Conservation (phyloP, 2,797 vertebrate species). For the Merluccius polli region DNA sequence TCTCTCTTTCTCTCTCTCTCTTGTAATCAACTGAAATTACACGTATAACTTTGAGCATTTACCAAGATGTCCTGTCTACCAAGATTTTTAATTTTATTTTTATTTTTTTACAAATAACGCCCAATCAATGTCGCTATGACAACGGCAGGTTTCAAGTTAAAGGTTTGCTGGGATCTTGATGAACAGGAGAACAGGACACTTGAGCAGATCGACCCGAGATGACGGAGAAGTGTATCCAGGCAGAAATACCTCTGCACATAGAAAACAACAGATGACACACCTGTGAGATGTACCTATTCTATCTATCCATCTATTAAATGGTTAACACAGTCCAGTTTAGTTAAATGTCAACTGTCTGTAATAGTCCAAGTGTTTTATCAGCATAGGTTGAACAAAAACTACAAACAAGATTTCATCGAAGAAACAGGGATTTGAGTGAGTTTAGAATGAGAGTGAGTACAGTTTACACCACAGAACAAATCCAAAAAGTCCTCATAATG, state of each 20-base stretch:
- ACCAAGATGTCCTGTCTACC: constrained; percentile 19
- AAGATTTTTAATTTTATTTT: constrained; percentile 38
- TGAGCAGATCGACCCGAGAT: constrained; percentile 38
- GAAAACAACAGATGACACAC: constrained; percentile 5
- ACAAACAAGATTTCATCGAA: no score
- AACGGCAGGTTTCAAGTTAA: constrained; percentile 65
- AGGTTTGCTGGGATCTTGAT: constrained; percentile 51
- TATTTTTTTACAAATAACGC: no score
- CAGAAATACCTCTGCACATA: constrained; percentile 35
- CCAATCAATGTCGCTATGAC: constrained; percentile 66
- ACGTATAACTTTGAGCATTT: constrained; percentile 25
- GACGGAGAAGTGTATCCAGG: constrained; percentile 34
- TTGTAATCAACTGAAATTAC: neutral
- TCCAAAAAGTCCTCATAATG: neutral
- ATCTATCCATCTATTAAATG: no score
- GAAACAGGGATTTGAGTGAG: neutral
- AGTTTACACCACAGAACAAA: neutral
- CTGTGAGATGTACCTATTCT: no score
- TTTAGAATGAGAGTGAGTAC: neutral
- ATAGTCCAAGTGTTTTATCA: no score
- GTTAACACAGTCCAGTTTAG: no score
- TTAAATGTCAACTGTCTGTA: neutral
- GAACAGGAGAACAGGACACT: constrained; percentile 43
- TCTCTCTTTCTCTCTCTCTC: constrained; percentile 19
- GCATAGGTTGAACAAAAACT: no score